Percentiles rank a stretch among this genome's conserved stretches.
Evolutionary conservation across 2,113 vertebrate genomes (phyloP).

Genomic region (Myotis davidii): DNA sequence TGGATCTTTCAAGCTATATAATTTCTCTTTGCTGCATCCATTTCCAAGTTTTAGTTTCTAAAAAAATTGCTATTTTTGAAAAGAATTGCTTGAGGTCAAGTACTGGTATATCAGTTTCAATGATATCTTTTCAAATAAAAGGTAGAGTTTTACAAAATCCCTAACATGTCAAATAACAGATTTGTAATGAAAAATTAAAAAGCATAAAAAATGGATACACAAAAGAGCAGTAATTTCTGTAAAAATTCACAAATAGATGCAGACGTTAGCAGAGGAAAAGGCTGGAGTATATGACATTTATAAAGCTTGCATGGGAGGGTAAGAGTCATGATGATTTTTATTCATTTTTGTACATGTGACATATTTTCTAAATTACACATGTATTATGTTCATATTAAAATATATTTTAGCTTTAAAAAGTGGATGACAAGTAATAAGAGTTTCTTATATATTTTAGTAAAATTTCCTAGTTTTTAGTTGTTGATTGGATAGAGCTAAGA

Average conservation of each 20-base stretch:
- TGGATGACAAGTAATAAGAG: neutral
- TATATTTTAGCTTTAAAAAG: neutral
- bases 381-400: neutral
- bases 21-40: neutral
- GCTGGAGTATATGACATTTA: neutral
- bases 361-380: neutral
- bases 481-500: neutral
- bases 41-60: constrained; percentile 41
- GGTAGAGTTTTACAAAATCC: neutral
- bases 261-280: neutral
- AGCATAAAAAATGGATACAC: neutral
- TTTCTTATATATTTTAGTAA: neutral
- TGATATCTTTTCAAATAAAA: neutral
- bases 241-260: neutral
- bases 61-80: constrained; percentile 29
- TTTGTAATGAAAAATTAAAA: neutral
- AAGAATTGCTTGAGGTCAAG: neutral
- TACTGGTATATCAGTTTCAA: neutral
- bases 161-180: neutral
- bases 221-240: neutral
- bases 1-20: neutral
- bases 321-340: neutral
- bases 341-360: neutral
- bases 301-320: neutral
- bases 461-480: neutral